Evolutionary conservation across 1,140 invertebrate genomes (phyloP).

Genomic region (Ceratosolen solmsi): DNA sequence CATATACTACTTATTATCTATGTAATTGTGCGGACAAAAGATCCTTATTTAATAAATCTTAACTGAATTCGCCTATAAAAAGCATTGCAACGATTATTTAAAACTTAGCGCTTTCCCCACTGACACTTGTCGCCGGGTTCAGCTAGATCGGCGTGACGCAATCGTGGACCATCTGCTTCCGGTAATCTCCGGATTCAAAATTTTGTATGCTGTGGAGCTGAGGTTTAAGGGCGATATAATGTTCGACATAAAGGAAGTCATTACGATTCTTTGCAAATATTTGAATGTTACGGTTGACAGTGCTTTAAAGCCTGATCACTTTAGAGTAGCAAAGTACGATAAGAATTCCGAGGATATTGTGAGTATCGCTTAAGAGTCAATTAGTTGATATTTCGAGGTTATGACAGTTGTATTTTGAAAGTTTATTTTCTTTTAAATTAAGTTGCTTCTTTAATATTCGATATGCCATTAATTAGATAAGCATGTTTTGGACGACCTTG

Average conservation of each 20-base stretch:
- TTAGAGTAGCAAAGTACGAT: conserved; percentile 60
- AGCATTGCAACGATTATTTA: not conserved
- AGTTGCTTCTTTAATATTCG: too few species aligned
- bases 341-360: conserved; percentile 52
- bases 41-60: not conserved
- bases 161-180: conserved; percentile 23
- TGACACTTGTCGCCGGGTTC: not conserved
- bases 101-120: not conserved
- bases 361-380: conserved; percentile 47
- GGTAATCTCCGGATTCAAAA: conserved; percentile 24
- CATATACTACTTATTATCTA: too few species aligned
- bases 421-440: conserved; percentile 10
- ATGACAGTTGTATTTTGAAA: conserved; percentile 52
- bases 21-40: too few species aligned
- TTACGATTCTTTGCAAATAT: conserved; percentile 59
- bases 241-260: conserved; percentile 58
- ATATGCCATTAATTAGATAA: conserved; percentile 31
- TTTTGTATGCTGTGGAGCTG: not conserved
- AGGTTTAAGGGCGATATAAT: conserved; percentile 47
- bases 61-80: not conserved
- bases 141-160: not conserved
- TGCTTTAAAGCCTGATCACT: conserved; percentile 59
- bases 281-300: conserved; percentile 53
- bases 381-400: conserved; percentile 32
- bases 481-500: conserved; percentile 50